Evolutionary conservation across 2,888 invertebrate species (phyloP).

Genomic region (Polyploca ridens): DNA sequence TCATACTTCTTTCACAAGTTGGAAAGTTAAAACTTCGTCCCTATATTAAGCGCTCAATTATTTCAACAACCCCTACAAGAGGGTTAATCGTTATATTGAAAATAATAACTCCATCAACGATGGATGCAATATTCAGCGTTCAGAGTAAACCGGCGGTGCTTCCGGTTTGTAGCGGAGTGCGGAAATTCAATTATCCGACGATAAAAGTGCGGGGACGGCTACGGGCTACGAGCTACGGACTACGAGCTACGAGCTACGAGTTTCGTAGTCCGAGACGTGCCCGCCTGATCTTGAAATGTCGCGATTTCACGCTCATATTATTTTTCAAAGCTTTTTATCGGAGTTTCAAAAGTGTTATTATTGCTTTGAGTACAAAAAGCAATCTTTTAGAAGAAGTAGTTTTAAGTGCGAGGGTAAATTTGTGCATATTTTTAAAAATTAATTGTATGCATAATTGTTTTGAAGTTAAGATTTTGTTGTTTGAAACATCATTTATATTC

Average conservation of each 20-base stretch:
- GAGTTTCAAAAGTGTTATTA: conserved; percentile 1
- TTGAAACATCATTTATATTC: too few relatives aligned
- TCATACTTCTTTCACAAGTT: neutral
- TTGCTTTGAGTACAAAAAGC: conserved; percentile 21
- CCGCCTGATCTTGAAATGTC: conserved; percentile 46
- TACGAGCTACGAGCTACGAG: conserved; percentile 30
- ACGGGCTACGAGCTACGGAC: conserved; percentile 36
- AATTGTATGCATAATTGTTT: neutral
- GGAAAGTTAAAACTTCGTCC: neutral
- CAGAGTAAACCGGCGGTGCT: conserved; percentile 64
- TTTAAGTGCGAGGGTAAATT: neutral
- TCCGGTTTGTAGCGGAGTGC: conserved; percentile 77
- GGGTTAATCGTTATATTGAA: conserved; percentile 57
- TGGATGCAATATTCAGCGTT: conserved; percentile 67
- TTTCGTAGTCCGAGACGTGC: conserved; percentile 28
- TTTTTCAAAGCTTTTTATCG: conserved; percentile 27
- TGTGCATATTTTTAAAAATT: neutral
- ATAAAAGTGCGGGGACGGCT: conserved; percentile 67
- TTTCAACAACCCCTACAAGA: conserved; percentile 12
- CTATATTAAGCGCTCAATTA: neutral
- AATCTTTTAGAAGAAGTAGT: conserved; percentile 16
- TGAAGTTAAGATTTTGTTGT: too few relatives aligned
- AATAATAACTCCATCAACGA: conserved; percentile 69
- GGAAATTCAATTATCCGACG: conserved; percentile 80
- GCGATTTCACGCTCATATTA: conserved; percentile 39